phyloP scores from a whole-genome alignment of 2,113 vertebrate species.

The Ondatra zibethicus region DNA sequence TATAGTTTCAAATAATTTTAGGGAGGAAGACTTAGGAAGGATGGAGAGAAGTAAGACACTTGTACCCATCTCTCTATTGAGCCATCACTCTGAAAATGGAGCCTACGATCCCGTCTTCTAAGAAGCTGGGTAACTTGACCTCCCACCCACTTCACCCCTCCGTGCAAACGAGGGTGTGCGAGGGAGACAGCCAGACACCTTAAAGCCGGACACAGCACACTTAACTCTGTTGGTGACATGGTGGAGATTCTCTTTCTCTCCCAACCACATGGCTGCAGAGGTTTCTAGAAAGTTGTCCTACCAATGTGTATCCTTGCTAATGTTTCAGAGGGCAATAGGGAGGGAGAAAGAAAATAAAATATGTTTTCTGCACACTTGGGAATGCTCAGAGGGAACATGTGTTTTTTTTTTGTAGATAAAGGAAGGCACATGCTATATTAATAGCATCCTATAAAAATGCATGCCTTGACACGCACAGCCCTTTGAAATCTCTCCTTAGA shows the following conservation, averaged over 20 bases:
- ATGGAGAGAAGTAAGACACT: background rate
- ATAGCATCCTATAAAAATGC: accelerated
- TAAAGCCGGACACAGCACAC: background rate
- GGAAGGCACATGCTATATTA: background rate
- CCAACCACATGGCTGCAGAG: slow-evolving; percentile 75
- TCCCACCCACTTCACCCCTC: background rate
- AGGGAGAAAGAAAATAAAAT: background rate
- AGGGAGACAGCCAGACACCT: too few relatives aligned
- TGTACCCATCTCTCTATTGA: background rate
- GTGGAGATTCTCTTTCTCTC: slow-evolving; percentile 58
- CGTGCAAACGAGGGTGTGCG: background rate
- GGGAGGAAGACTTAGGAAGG: background rate
- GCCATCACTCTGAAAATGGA: background rate
- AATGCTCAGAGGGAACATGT: background rate
- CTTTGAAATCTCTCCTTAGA: background rate
- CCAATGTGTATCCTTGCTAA: slow-evolving; percentile 72
- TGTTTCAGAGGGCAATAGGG: background rate
- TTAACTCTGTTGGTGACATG: slow-evolving; percentile 31
- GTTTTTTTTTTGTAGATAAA: background rate
- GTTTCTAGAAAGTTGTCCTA: slow-evolving; percentile 86
- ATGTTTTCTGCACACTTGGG: background rate
- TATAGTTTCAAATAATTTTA: background rate
- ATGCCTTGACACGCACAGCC: too few relatives aligned
- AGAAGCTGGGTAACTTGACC: background rate
- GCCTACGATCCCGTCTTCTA: background rate